phyloP scores from a whole-genome alignment of 2,888 invertebrate genomes.

The Prosopocoilus inquinatus region DNA sequence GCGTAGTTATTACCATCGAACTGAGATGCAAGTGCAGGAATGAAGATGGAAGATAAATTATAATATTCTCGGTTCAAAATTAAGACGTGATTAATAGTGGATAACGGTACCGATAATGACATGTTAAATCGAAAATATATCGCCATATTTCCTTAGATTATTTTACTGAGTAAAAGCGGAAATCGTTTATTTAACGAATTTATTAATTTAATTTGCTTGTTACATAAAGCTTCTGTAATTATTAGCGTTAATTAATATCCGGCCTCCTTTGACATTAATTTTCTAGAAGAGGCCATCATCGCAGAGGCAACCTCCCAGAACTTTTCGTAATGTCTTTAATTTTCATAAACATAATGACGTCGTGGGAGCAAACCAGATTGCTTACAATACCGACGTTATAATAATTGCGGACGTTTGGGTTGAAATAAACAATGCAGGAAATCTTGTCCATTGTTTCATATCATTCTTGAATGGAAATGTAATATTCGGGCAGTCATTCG shows the following conservation, averaged over 20 bases:
- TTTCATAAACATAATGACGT: slow-evolving; percentile 20
- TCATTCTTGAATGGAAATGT: not conserved
- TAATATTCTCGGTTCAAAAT: no score
- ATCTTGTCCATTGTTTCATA: slow-evolving; percentile 15
- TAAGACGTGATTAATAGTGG: no score
- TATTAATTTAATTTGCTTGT: no score
- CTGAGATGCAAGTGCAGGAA: not conserved
- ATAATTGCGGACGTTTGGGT: slow-evolving; percentile 16
- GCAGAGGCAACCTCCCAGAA: slow-evolving; percentile 18
- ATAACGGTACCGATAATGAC: no score
- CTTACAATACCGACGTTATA: slow-evolving; percentile 20
- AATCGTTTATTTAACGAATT: no score
- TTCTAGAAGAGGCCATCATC: not conserved
- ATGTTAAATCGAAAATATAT: no score
- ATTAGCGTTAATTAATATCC: not conserved
- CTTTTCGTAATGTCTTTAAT: slow-evolving; percentile 28
- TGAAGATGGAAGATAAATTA: not conserved
- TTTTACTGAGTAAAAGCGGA: no score
- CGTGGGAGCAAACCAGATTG: slow-evolving; percentile 25
- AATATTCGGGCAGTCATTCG: no score
- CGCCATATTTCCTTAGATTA: no score
- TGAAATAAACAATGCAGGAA: slow-evolving; percentile 13
- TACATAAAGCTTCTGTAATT: no score
- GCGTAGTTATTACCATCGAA: no score
- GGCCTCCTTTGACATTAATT: slow-evolving; percentile 22